Evolutionary conservation across 2,797 vertebrate genomes (phyloP).

Genomic region (Rhadinocentrus ornatus): DNA sequence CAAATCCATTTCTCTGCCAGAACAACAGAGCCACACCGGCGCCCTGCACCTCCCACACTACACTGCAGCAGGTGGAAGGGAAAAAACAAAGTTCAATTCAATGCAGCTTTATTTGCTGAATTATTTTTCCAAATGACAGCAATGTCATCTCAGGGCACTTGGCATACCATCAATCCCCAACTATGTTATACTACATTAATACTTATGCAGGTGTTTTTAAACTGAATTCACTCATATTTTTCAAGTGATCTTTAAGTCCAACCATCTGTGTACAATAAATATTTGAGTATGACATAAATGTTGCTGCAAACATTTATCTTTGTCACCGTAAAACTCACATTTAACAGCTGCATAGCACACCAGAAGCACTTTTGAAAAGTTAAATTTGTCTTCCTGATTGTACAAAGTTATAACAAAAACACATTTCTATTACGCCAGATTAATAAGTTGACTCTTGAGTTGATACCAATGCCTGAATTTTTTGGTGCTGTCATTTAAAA

Average conservation of each 20-base stretch:
- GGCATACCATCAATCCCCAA: too few relatives aligned
- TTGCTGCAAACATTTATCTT: neutral
- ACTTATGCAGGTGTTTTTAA: neutral
- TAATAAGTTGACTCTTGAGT: neutral
- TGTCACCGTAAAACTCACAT: neutral
- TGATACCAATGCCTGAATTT: neutral
- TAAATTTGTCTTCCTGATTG: neutral
- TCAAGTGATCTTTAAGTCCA: neutral
- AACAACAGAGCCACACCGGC: conserved; percentile 40
- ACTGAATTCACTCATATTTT: neutral
- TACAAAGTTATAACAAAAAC: neutral
- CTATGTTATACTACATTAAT: neutral
- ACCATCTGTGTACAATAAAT: neutral
- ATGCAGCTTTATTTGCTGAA: too few relatives aligned
- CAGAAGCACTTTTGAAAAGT: neutral
- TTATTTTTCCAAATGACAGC: too few relatives aligned
- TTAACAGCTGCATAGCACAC: neutral
- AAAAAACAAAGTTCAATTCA: neutral
- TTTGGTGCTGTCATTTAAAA: neutral
- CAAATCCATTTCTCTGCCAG: conserved; percentile 64
- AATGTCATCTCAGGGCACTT: too few relatives aligned
- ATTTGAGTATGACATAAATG: too few relatives aligned
- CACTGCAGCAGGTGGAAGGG: conserved; percentile 32
- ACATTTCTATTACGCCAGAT: neutral
- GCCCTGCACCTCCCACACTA: conserved; percentile 17